phyloP scores from a whole-genome alignment of 2,888 invertebrate genomes.

The Acanthosepion pharaonis region DNA sequence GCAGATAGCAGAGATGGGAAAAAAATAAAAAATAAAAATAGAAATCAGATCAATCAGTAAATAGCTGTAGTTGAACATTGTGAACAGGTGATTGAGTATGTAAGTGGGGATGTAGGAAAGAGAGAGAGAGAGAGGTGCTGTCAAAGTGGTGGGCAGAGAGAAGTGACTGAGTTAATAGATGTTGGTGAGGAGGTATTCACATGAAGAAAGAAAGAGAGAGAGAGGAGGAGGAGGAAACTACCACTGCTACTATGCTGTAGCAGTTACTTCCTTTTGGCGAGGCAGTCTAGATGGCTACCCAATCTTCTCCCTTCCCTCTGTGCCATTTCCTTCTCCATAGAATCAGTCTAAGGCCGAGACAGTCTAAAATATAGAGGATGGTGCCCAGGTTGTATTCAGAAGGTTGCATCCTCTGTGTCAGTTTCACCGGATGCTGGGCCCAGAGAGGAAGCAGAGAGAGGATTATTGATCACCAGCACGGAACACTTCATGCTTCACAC shows the following conservation, averaged over 20 bases:
- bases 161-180: neutral
- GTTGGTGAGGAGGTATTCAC: neutral
- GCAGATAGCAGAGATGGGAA: neutral
- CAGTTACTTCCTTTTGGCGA: neutral
- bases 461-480: neutral
- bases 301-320: neutral
- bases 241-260: neutral
- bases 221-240: neutral
- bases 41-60: neutral
- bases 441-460: neutral
- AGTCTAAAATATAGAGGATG: neutral
- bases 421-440: neutral
- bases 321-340: neutral
- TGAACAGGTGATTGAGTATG: neutral
- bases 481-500: neutral
- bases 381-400: neutral
- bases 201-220: neutral
- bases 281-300: neutral
- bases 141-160: neutral
- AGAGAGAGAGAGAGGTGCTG: neutral
- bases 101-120: neutral
- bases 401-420: conserved; percentile 2
- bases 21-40: neutral
- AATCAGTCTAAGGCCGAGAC: neutral
- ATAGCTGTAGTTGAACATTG: neutral